Percentiles rank a stretch among this genome's conserved stretches.
Evolutionary conservation across 2,888 invertebrate species (phyloP).

Genomic region (Trichacis sp.): DNA sequence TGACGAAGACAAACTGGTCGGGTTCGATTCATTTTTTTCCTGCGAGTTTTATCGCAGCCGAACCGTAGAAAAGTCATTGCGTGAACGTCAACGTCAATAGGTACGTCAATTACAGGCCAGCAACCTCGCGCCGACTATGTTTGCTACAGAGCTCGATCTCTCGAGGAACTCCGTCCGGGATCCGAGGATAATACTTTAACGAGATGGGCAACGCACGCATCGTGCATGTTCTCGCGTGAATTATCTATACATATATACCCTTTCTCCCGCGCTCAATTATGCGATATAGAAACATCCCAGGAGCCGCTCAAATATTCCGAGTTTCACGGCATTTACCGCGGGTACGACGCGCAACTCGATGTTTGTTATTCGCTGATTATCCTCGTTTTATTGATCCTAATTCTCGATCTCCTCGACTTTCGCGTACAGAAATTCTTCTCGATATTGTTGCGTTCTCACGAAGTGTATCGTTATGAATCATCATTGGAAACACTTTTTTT

Average conservation of each 20-base stretch:
- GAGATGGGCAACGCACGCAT: slow-evolving; percentile 31
- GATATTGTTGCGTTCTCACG: no score
- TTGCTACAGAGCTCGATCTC: slow-evolving; percentile 13
- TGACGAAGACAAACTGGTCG: neutral
- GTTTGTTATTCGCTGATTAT: slow-evolving; percentile 10
- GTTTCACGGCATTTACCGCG: slow-evolving; percentile 6
- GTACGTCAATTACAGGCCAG: slow-evolving; percentile 31
- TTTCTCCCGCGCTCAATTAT: slow-evolving; percentile 26
- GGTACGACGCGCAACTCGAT: slow-evolving; percentile 5
- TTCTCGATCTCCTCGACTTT: neutral
- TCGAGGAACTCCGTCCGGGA: slow-evolving; percentile 15
- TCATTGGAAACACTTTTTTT: no score
- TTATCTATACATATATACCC: slow-evolving; percentile 23
- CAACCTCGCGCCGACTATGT: slow-evolving; percentile 19
- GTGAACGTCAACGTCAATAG: slow-evolving; percentile 29
- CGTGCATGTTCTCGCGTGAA: slow-evolving; percentile 34
- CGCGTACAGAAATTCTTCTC: no score
- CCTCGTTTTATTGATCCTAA: neutral
- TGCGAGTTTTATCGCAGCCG: slow-evolving; percentile 10
- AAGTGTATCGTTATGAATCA: no score
- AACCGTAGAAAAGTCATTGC: slow-evolving; percentile 29
- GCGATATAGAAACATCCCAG: slow-evolving; percentile 20
- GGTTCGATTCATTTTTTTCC: neutral
- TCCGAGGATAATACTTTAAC: slow-evolving; percentile 30
- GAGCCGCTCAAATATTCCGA: slow-evolving; percentile 18